Evolutionary conservation across 2,797 vertebrate genomes (phyloP), one percentile per base, ranked within the genome.

Genomic region (Tapirus indicus): DNA sequence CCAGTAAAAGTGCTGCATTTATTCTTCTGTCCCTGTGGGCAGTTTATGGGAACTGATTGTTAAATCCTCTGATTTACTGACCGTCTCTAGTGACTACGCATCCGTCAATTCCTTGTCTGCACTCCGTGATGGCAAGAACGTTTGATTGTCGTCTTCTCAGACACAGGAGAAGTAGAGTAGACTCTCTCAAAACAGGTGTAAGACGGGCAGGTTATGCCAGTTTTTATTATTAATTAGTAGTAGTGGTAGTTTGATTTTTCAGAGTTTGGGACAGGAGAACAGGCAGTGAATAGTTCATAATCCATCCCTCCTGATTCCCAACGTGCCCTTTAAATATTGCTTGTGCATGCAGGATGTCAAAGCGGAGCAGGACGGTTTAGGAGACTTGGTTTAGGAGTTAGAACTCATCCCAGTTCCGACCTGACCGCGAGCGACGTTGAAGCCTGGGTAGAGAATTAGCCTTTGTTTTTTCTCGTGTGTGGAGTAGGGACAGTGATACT

Each of bases 51-150:
- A 75, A 23, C 25, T 29, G 25, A 32, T 11, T 18, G 9, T 25
- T 72, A 29, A 62, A 79, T 27, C 56, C 25, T 64, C 7, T 54
- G 12, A n/a, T 29, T 64, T 56, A 12, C 7, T 27, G 16, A 35
- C 49, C 25, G 12, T 16, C 75, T 56, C 62, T 41, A 16, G 32
- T 25, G 27, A 32, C 21, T 13, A 14, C 21, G 14, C 44, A 47
- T 9, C 54, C 12, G 18, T 44, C 20, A 29, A 21, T 47, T n/a
- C 56, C 44, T 82, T 62, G 32, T 9, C 38, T n/a, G 44, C 18
- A 0, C 29, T 75, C 18, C 0, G 27, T 7, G 20, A 47, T 38
- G 18, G 7, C 4, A 6, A 1, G 7, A 27, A 44, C 44, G 11
- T 54, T 52, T 92, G 56, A 32, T 62, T 71, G 17, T 41, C 25